These are phyloP conservation scores for Sinotaia quadrata DNA, from an alignment of 2,888 invertebrate species.

Conservation along the genomic window DNA sequence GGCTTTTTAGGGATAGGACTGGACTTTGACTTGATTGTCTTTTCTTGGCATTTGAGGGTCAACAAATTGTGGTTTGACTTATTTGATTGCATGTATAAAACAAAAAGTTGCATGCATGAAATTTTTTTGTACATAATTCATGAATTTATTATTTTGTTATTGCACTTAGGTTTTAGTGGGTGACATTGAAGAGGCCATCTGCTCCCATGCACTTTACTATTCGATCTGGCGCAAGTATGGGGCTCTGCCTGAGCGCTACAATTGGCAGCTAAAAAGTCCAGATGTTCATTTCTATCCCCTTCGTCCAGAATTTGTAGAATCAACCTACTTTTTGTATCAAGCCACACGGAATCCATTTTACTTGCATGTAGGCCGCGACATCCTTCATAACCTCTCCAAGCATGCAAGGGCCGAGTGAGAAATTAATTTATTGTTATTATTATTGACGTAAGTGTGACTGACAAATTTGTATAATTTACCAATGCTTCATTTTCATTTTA, in stretches of 20 bases:
- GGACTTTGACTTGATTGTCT: background rate
- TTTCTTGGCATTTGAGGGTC: background rate
- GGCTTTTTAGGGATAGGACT: too few relatives aligned
- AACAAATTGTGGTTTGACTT: background rate
- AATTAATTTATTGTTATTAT: background rate
- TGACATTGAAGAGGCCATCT: slow-evolving; percentile 79
- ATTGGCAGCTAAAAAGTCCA: slow-evolving; percentile 73
- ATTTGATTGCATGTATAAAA: background rate
- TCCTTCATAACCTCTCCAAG: slow-evolving; percentile 75
- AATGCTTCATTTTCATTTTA: too few relatives aligned
- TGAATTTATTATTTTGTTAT: background rate
- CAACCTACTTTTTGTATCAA: slow-evolving; percentile 78
- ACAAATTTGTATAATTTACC: background rate
- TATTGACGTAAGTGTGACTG: too few relatives aligned
- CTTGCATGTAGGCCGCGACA: slow-evolving; percentile 78
- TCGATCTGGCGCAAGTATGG: slow-evolving; percentile 78
- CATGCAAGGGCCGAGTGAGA: slow-evolving; percentile 74
- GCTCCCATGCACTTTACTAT: slow-evolving; percentile 78
- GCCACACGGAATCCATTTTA: slow-evolving; percentile 80
- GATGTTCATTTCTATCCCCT: slow-evolving; percentile 79
- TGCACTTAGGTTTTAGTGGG: slow-evolving; percentile 75
- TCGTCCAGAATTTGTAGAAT: slow-evolving; percentile 78
- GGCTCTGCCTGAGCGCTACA: slow-evolving; percentile 73
- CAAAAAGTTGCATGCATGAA: background rate
- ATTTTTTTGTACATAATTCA: background rate